Base-by-base conservation (phyloP, 2,888 invertebrate species). In the Chymomyza procnemis region DNA sequence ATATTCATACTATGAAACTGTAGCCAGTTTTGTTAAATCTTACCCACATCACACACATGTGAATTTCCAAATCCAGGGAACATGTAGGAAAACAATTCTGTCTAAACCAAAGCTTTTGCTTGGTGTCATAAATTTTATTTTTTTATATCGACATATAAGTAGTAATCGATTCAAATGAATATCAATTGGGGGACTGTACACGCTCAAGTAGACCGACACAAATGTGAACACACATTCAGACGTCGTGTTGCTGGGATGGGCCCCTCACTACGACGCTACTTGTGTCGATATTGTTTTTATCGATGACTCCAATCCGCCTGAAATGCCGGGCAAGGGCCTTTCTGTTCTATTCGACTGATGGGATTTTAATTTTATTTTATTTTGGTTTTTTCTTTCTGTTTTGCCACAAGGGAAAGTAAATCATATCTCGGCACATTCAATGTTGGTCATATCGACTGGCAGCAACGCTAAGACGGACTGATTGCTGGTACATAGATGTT, bases 111-210 rank as follows among this genome's bases (percentile, higher is more conserved):
- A 67, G 75, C 30, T 9, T 57, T 74, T 67, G 67, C 64, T 0
- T 22, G 19, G 26, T 76, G 80, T 83, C 81, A 86, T 86, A 79
- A 81, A 86, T 86, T 86, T 82, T 84, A 84, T 84, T 84, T 84
- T 41, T 41, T 41, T 41, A 41, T 41, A 12, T 5, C 8, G 8
- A 34, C 12, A 41, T 41, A 12, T 41, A 41, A 41, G 34, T 12
- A 41, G 12, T 41, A 82, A 85, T 80, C 79, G 87, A 66, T 87
- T 71, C 55, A 30, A 58, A 88, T 85, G 85, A 85, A 85, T 85
- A 85, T 82, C 88, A 85, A 85, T 87, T 75, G 83, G 80, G 81
- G 80, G 82, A 77, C 67, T 85, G 88, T 87, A 88, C 88, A 87
- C 87, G 85, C 72, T 73, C 72, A 68, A 65, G 64, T 67, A 59